Conservation (phyloP, 2,797 vertebrate genomes). For the Avahi laniger region DNA sequence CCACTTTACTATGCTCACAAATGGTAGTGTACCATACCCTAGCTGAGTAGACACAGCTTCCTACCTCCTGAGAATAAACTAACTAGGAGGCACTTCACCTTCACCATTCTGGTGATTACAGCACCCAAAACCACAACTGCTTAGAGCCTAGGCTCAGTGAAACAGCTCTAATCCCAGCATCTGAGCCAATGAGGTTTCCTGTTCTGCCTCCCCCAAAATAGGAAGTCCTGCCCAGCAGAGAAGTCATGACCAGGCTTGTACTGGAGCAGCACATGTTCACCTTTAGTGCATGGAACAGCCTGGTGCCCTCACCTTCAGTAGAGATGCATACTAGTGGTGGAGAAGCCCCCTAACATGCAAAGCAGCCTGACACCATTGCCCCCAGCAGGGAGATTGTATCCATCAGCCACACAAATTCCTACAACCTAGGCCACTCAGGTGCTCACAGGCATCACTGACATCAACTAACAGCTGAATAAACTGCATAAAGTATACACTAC, state of each 20-base stretch:
- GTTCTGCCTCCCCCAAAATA: not conserved
- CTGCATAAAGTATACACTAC: not conserved
- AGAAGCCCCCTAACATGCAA: not conserved
- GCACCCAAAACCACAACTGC: not conserved
- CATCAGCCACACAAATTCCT: not conserved
- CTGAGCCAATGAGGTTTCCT: not conserved
- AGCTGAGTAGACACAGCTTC: not conserved
- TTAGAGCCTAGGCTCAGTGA: not conserved
- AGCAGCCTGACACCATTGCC: not conserved
- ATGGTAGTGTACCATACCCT: not conserved
- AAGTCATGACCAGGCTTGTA: not conserved
- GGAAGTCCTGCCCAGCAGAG: not conserved
- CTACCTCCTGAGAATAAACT: not conserved
- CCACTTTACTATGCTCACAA: not conserved
- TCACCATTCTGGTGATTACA: not conserved
- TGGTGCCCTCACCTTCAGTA: not conserved
- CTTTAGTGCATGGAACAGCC: not conserved
- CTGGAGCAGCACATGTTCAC: not conserved
- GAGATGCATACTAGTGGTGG: too few species aligned
- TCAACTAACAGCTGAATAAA: not conserved
- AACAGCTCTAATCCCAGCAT: not conserved
- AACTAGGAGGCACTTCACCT: not conserved
- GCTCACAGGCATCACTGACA: not conserved
- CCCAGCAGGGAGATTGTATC: too few species aligned
- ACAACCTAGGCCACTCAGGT: not conserved